These are phyloP conservation scores for Scytalopus superciliaris DNA, from an alignment of 2,113 vertebrate species.

Conservation along the genomic window DNA sequence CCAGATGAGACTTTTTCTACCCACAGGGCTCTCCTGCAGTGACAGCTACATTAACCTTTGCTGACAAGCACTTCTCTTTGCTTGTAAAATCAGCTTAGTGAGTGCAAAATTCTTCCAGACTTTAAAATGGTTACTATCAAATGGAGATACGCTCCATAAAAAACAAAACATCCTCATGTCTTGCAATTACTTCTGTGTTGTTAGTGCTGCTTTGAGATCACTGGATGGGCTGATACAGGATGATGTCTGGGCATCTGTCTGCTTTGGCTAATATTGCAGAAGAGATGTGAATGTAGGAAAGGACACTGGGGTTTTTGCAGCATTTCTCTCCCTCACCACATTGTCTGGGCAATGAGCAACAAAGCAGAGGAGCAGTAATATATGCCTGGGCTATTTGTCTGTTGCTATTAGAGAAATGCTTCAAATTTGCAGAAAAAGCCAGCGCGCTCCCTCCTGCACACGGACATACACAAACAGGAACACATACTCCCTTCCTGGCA, in stretches of 20 bases:
- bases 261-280: not conserved
- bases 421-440: not conserved
- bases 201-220: not conserved
- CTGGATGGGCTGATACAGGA: not conserved
- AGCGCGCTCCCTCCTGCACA: not conserved
- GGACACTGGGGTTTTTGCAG: not conserved
- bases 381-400: constrained; percentile 45
- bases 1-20: constrained; percentile 54
- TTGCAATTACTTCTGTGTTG: not conserved
- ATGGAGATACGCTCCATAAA: not conserved
- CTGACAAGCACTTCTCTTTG: constrained; percentile 64
- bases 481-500: not conserved
- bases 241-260: constrained; percentile 29
- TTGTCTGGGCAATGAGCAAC: constrained; percentile 6
- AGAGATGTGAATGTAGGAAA: not conserved
- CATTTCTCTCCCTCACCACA: constrained; percentile 6
- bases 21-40: constrained; percentile 61
- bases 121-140: constrained; percentile 41
- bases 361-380: constrained; percentile 35
- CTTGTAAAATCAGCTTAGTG: constrained; percentile 64
- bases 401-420: constrained; percentile 10
- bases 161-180: constrained; percentile 27
- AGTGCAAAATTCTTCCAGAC: constrained; percentile 55
- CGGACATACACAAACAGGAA: rapidly evolving
- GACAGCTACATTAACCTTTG: constrained; percentile 66